phyloP scores from a whole-genome alignment of 2,888 invertebrate genomes.

The Conomelus anceps region DNA sequence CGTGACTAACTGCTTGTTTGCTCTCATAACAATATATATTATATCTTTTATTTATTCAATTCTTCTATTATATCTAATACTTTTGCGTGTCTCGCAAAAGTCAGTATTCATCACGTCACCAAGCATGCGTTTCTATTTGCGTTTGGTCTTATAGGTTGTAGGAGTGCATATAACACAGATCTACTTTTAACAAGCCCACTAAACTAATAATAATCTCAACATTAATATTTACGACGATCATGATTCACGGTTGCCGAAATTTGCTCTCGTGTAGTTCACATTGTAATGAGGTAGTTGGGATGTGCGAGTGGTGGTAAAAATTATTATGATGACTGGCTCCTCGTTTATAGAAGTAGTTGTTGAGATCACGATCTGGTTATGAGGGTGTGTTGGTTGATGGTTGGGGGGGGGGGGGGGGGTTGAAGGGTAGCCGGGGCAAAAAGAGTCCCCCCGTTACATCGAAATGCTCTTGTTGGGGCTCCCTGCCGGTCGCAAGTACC shows the following conservation, averaged over 20 bases:
- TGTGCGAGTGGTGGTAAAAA: background rate
- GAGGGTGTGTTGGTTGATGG: background rate
- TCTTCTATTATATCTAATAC: no score
- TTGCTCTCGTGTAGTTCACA: background rate
- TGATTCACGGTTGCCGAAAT: background rate
- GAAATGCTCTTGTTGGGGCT: background rate
- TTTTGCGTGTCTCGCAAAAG: no score
- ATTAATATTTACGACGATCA: background rate
- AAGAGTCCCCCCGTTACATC: background rate
- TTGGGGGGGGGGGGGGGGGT: background rate
- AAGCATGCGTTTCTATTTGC: no score
- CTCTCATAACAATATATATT: no score
- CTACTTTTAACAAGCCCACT: background rate
- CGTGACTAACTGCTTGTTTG: no score
- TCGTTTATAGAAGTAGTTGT: background rate
- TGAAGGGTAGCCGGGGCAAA: background rate
- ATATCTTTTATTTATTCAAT: no score
- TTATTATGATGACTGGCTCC: background rate
- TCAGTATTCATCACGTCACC: no score
- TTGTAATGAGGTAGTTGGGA: background rate
- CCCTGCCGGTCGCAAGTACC: background rate
- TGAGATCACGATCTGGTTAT: background rate
- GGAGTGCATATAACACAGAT: background rate
- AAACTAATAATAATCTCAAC: background rate
- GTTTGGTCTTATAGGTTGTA: no score